Base-by-base conservation (phyloP, 2,113 vertebrate genomes). In the Cisticola juncidis region DNA sequence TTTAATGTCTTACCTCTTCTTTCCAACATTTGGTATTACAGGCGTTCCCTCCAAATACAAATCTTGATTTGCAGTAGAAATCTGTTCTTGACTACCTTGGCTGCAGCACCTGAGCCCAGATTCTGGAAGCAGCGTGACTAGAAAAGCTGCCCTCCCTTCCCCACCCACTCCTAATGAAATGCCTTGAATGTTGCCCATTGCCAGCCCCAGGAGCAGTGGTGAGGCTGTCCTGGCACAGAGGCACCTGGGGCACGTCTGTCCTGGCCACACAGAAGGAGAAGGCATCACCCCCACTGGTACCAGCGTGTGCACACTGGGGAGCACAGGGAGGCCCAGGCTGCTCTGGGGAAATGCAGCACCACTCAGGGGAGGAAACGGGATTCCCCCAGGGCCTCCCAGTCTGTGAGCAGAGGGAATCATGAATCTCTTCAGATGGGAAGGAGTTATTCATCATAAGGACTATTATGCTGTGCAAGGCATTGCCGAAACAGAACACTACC, bases 401-500 rank as follows among this genome's bases (percentile, higher is more conserved):
- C 24, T 1, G 4, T 40, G 48, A 45, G 36, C 15, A 33, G 64
- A 29, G 64, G 84, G 86, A 94, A 50, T 86, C 28, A 28, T 90
- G 94, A 79, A 62, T 81, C 81, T 81, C 68, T 71, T 90, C 56
- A 36, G 81, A 92, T 60, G 65, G 38, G 45, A 79, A 83, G 70
- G 33, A 65, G 54, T 81, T 84, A 40, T 93, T 91, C 29, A 61
- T 90, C 73, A 60, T n/a, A 64, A 90, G 58, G 65, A 17, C 58
- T 70, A n/a, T 74, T 80, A 72, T n/a, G 36, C 80, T 5, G 2
- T 50, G 58, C 6, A 20, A 97, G 69, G 79, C 66, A 14, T 28
- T 82, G 53, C 85, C 83, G 94, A 84, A 92, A 88, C 65, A 92
- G 92, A 97, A 44, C 42, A 38, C 71, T 60, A 68, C 62, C 57